These are phyloP conservation scores for Caenorhabditis doughertyi DNA, from an alignment of 2,888 invertebrate species.

Conservation along the genomic window DNA sequence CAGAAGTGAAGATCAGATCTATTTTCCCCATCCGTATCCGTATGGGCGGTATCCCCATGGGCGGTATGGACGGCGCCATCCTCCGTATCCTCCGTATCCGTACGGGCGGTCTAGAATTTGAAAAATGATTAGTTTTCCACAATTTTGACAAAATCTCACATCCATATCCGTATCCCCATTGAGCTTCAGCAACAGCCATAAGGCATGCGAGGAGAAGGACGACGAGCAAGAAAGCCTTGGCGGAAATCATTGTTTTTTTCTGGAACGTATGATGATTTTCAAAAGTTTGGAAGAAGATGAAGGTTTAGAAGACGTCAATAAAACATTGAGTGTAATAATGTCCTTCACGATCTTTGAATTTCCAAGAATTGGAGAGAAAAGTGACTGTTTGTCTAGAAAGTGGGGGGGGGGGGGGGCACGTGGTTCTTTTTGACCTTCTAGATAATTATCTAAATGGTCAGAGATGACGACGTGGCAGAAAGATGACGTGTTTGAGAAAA, in stretches of 20 bases:
- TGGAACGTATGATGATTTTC: not conserved
- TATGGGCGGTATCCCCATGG: conserved; percentile 50
- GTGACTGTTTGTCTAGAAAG: not conserved
- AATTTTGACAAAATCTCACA: conserved; percentile 35
- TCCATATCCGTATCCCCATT: conserved; percentile 63
- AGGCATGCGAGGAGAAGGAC: conserved; percentile 46
- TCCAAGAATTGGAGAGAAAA: not conserved
- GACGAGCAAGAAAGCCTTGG: conserved; percentile 50
- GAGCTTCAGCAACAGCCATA: conserved; percentile 45
- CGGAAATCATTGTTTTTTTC: conserved; percentile 42
- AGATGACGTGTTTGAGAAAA: not conserved
- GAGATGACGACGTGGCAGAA: conserved; percentile 19
- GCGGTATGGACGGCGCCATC: conserved; percentile 50
- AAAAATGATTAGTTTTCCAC: not conserved
- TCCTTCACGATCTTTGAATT: not conserved
- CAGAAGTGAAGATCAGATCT: not conserved
- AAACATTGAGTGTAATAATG: not conserved
- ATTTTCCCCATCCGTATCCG: conserved; percentile 58
- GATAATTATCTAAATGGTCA: conserved; percentile 20
- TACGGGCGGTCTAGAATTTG: conserved; percentile 48
- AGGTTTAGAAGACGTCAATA: not conserved
- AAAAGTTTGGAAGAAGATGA: not conserved
- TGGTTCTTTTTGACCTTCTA: conserved; percentile 8
- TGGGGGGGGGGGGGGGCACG: no score
- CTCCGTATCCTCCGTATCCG: conserved; percentile 60